Percentiles rank a stretch among this genome's conserved stretches.
phyloP scores from a whole-genome alignment of 2,797 vertebrate genomes.

The Alfaro cultratus region DNA sequence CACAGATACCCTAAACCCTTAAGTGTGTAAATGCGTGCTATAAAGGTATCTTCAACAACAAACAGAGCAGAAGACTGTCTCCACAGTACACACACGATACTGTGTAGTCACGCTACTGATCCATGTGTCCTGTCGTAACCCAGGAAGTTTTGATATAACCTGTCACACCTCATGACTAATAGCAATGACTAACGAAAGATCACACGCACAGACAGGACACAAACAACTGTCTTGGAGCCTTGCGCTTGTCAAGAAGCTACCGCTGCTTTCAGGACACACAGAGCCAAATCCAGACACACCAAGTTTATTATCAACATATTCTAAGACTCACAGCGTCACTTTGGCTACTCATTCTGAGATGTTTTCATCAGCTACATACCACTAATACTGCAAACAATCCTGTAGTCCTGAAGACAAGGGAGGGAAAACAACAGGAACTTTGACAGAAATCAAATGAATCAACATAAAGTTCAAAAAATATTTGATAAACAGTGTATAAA shows the following conservation, averaged over 20 bases:
- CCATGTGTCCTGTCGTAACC: constrained; percentile 68
- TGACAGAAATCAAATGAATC: constrained; percentile 19
- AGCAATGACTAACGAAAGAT: constrained; percentile 68
- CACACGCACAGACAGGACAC: constrained; percentile 18
- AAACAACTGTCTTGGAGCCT: constrained; percentile 44
- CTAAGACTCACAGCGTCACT: constrained; percentile 40
- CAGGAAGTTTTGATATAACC: constrained; percentile 57
- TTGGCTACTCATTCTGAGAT: constrained; percentile 38
- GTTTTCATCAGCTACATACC: neutral
- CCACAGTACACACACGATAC: constrained; percentile 27
- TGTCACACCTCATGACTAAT: constrained; percentile 66
- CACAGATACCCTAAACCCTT: constrained; percentile 66
- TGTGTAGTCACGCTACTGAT: constrained; percentile 63
- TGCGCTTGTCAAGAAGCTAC: constrained; percentile 48
- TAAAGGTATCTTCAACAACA: constrained; percentile 60
- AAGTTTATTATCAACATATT: constrained; percentile 50
- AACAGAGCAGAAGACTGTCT: constrained; percentile 53
- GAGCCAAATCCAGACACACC: constrained; percentile 14
- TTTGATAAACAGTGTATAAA: neutral
- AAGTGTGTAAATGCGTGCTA: constrained; percentile 45
- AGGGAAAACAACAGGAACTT: neutral
- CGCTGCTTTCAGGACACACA: constrained; percentile 22
- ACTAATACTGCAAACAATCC: neutral
- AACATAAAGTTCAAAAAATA: neutral
- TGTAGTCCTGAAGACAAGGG: neutral